These are phyloP conservation scores for Marcusenius ussheri DNA, from an alignment of 2,113 vertebrate genomes.

Conservation along the genomic window DNA sequence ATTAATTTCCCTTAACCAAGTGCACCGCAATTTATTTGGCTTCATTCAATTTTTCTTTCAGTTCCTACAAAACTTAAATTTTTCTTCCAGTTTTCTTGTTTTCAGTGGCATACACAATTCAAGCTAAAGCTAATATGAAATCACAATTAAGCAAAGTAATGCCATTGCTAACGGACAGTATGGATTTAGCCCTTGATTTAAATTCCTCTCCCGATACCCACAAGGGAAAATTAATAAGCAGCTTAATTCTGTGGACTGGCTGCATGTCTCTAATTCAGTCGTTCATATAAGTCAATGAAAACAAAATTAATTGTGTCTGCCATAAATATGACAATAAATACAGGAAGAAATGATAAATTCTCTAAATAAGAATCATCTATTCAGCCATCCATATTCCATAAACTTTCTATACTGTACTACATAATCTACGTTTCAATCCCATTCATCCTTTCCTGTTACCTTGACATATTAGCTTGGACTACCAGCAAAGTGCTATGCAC, in stretches of 20 bases:
- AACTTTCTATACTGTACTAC: not conserved
- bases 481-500: not conserved
- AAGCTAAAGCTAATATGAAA: not conserved
- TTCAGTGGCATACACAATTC: not conserved
- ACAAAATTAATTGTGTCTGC: not conserved
- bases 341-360: not conserved
- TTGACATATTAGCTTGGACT: not conserved
- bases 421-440: not conserved
- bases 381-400: not conserved
- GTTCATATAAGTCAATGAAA: not conserved
- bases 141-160: not conserved
- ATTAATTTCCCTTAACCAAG: slow-evolving; percentile 18
- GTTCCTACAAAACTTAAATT: not conserved
- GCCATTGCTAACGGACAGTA: not conserved
- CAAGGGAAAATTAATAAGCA: not conserved
- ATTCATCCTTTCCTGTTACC: not conserved
- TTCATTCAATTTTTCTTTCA: not conserved
- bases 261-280: not conserved
- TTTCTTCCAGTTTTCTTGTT: not conserved
- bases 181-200: not conserved
- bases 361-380: not conserved
- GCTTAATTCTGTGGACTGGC: not conserved
- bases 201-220: not conserved
- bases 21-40: slow-evolving; percentile 5
- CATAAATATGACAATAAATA: not conserved